Evolutionary conservation across 2,113 vertebrate genomes (phyloP).

Genomic region (Octodon degus): DNA sequence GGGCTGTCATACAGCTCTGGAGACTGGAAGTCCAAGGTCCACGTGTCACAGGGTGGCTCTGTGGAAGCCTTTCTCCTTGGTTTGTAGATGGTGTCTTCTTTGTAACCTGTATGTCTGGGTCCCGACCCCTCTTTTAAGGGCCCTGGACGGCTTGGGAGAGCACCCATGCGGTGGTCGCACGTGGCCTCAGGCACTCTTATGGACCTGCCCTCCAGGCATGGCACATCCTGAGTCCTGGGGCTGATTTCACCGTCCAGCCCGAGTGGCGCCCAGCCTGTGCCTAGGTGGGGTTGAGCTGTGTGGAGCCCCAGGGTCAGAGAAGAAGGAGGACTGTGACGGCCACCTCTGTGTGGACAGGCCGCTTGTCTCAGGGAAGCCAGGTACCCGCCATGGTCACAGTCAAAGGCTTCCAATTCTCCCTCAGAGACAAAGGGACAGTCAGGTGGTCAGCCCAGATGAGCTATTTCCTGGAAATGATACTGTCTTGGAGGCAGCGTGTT

Average conservation of each 20-base stretch:
- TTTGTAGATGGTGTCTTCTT: fast-evolving
- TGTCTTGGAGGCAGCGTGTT: background rate
- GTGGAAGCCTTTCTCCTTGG: background rate
- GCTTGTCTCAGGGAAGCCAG: background rate
- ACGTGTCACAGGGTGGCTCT: fast-evolving
- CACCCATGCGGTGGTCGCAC: too few species aligned
- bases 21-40: fast-evolving
- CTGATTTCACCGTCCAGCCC: too few species aligned
- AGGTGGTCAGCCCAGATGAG: background rate
- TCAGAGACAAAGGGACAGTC: background rate
- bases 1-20: fast-evolving
- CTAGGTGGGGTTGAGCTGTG: too few species aligned
- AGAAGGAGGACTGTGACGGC: background rate
- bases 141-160: fast-evolving
- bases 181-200: background rate
- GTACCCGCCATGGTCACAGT: background rate
- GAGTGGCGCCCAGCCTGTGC: fast-evolving
- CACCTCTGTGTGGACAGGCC: background rate
- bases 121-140: background rate
- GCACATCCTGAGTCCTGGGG: background rate
- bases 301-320: background rate
- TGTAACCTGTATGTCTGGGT: background rate
- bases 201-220: too few species aligned
- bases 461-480: background rate
- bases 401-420: background rate